Percentiles rank a stretch among this genome's conserved stretches.
Conservation (phyloP, 2,113 vertebrate species). For the Pangasianodon hypophthalmus region DNA sequence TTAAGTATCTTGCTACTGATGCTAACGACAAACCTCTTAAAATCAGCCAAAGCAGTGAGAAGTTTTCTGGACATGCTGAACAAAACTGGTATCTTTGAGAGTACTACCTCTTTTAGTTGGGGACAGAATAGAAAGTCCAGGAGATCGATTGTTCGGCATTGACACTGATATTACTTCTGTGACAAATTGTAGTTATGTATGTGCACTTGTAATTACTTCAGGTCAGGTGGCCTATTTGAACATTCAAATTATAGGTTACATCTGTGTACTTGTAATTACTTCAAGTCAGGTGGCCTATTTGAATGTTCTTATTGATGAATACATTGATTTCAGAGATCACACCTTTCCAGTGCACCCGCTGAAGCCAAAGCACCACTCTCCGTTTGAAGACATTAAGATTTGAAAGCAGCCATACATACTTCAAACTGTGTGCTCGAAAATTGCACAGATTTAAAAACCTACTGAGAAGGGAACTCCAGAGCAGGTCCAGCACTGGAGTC, state of each 20-base stretch:
- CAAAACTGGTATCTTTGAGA: conserved; percentile 43
- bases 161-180: conserved; percentile 18
- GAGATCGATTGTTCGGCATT: conserved; percentile 17
- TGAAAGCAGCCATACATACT: background rate
- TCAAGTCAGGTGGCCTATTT: conserved; percentile 34
- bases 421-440: background rate
- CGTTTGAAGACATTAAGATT: too few species aligned
- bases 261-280: background rate
- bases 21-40: background rate
- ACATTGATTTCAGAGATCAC: conserved; percentile 31
- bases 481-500: conserved; percentile 12
- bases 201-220: background rate
- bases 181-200: background rate
- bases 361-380: conserved; percentile 41
- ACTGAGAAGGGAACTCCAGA: background rate
- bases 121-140: conserved; percentile 14
- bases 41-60: background rate
- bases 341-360: conserved; percentile 18
- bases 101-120: conserved; percentile 15
- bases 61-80: conserved; percentile 1
- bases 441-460: background rate
- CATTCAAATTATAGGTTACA: conserved; percentile 9
- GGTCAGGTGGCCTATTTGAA: conserved; percentile 36
- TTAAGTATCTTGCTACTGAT: conserved; percentile 33
- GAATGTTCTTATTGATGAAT: conserved; percentile 42